A percentile compares a stretch with the other conserved stretches of the same genome.
Evolutionary conservation across 2,888 invertebrate genomes (phyloP).

Genomic region (Crossocerus cetratus): DNA sequence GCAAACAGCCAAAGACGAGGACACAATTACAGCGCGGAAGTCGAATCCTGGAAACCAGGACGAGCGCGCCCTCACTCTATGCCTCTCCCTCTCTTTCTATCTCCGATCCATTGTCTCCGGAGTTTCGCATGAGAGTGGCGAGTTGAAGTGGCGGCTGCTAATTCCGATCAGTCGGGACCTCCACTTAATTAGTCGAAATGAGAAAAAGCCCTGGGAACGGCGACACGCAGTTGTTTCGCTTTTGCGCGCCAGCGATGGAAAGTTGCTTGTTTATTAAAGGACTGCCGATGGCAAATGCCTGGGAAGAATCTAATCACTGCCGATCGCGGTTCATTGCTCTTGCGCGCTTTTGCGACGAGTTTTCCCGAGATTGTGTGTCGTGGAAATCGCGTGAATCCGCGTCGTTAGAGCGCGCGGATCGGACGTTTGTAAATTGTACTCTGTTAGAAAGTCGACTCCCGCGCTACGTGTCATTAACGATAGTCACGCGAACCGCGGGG

Average conservation of each 20-base stretch:
- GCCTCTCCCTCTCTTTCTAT: constrained; percentile 19
- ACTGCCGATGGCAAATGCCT: not conserved
- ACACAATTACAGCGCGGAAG: constrained; percentile 44
- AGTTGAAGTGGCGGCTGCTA: constrained; percentile 19
- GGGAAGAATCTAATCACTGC: not conserved
- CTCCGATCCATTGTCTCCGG: constrained; percentile 40
- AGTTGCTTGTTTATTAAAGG: not conserved
- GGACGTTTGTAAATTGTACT: constrained; percentile 13
- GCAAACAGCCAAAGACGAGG: not conserved
- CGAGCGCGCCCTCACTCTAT: no score
- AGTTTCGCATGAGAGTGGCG: constrained; percentile 32
- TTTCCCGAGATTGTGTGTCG: not conserved
- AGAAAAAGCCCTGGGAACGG: constrained; percentile 7
- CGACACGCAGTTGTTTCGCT: constrained; percentile 6
- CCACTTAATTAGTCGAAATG: constrained; percentile 42
- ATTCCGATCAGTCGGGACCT: constrained; percentile 36
- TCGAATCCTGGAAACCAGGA: constrained; percentile 48
- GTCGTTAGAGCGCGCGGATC: not conserved
- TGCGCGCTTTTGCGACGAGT: not conserved
- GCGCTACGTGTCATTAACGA: no score
- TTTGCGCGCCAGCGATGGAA: not conserved
- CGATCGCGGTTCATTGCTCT: not conserved
- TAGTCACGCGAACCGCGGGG: no score
- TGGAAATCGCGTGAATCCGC: not conserved
- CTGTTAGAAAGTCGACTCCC: not conserved